A percentile compares a stretch with the other conserved stretches of the same genome.
Evolutionary conservation across 2,797 vertebrate species (phyloP).

Genomic region (Somateria mollissima): DNA sequence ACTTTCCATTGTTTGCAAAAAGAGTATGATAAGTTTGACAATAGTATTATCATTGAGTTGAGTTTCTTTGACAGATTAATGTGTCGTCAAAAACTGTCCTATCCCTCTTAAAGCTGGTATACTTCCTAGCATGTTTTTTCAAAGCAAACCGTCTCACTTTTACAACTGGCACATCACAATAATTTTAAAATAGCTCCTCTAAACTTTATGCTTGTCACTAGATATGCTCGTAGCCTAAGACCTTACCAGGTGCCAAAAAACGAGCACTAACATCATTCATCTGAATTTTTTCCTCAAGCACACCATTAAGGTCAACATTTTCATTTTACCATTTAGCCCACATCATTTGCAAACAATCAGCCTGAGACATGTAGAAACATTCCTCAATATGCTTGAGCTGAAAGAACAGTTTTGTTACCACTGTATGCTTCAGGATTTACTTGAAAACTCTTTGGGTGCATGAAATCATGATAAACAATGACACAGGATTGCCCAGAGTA

Average conservation of each 20-base stretch:
- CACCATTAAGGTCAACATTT: neutral
- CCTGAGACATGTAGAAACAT: rapidly evolving
- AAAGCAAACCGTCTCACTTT: slow-evolving; percentile 9
- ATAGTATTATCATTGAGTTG: neutral
- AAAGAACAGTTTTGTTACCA: neutral
- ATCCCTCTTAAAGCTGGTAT: neutral
- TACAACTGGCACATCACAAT: neutral
- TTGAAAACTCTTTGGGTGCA: neutral
- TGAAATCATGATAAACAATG: neutral
- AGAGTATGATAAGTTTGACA: slow-evolving; percentile 16
- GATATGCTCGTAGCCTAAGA: neutral
- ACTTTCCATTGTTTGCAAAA: slow-evolving; percentile 40
- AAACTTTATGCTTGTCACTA: neutral
- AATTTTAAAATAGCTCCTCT: neutral
- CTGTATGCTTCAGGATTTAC: neutral
- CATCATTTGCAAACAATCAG: neutral
- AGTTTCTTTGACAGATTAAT: slow-evolving; percentile 2
- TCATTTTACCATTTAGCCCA: neutral
- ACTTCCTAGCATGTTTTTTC: neutral
- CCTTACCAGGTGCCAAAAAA: neutral
- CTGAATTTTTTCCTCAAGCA: neutral
- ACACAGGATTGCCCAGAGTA: neutral
- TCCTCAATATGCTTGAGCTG: neutral
- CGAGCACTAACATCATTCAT: neutral
- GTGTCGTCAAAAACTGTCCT: slow-evolving; percentile 12